Evolutionary conservation across 2,888 invertebrate species (phyloP).

Genomic region (Zhuqinia jingwanae): DNA sequence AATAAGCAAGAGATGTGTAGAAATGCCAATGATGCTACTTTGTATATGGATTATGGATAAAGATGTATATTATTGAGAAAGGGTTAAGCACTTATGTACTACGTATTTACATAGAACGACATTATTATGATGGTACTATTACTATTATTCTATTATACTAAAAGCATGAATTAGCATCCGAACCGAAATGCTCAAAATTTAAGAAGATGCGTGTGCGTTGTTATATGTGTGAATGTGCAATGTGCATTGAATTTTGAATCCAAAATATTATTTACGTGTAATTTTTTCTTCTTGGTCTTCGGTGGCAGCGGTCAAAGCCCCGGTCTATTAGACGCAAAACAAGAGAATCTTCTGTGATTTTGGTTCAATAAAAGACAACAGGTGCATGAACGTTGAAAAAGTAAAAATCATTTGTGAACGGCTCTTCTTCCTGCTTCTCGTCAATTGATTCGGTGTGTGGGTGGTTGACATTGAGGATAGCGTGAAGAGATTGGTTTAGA

Average conservation of each 20-base stretch:
- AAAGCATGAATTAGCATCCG: too few relatives aligned
- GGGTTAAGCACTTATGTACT: too few relatives aligned
- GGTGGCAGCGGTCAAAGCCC: conserved; percentile 56
- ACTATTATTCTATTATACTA: background rate
- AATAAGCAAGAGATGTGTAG: too few relatives aligned
- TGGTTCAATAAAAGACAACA: background rate
- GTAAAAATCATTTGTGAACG: conserved; percentile 54
- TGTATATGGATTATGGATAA: too few relatives aligned
- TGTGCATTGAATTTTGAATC: background rate
- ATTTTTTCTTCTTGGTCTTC: background rate
- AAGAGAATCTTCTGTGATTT: background rate
- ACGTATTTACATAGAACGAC: too few relatives aligned
- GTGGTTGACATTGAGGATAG: conserved; percentile 68
- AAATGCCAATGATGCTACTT: too few relatives aligned
- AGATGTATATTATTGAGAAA: too few relatives aligned
- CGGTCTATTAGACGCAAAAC: background rate
- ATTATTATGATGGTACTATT: too few relatives aligned
- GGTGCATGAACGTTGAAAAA: background rate
- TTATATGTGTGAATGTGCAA: background rate
- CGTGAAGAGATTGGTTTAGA: conserved; percentile 51
- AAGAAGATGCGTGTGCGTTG: too few relatives aligned
- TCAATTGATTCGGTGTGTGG: conserved; percentile 70
- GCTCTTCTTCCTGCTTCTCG: conserved; percentile 54
- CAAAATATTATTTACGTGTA: background rate
- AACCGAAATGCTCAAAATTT: too few relatives aligned